Evolutionary conservation across 35 echinoderm and acorn worm genomes (phyloP).

Genomic region (Holothuria glaberrima): DNA sequence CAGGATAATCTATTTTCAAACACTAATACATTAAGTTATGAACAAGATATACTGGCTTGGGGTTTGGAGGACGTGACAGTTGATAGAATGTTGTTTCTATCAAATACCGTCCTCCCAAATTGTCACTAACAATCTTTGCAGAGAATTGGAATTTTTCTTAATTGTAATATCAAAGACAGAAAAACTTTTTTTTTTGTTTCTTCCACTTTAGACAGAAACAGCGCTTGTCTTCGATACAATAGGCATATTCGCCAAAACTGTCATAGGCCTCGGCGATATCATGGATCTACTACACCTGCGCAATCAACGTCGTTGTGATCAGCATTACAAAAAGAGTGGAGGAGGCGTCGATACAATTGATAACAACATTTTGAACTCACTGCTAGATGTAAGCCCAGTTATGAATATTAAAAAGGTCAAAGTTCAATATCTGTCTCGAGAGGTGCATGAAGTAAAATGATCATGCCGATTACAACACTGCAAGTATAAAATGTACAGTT

Average conservation of each 20-base stretch:
- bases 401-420: too few species aligned
- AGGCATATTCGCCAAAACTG: constrained; percentile 39
- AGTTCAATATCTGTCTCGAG: neutral
- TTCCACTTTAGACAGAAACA: constrained; percentile 44
- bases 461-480: too few species aligned
- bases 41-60: too few species aligned
- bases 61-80: too few species aligned
- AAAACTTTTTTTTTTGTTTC: neutral
- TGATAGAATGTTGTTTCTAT: too few species aligned
- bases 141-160: neutral
- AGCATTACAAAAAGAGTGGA: neutral
- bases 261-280: constrained; percentile 20
- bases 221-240: constrained; percentile 61
- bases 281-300: neutral
- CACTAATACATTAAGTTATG: too few species aligned
- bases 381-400: neutral
- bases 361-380: neutral
- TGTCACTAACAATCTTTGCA: neutral
- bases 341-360: constrained; percentile 23
- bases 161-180: neutral
- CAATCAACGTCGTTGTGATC: constrained; percentile 13
- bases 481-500: too few species aligned
- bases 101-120: neutral
- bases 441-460: too few species aligned
- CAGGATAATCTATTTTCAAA: too few species aligned